These are phyloP conservation scores for Conistra vaccinii DNA, from an alignment of 2,888 invertebrate genomes.

Conservation along the genomic window DNA sequence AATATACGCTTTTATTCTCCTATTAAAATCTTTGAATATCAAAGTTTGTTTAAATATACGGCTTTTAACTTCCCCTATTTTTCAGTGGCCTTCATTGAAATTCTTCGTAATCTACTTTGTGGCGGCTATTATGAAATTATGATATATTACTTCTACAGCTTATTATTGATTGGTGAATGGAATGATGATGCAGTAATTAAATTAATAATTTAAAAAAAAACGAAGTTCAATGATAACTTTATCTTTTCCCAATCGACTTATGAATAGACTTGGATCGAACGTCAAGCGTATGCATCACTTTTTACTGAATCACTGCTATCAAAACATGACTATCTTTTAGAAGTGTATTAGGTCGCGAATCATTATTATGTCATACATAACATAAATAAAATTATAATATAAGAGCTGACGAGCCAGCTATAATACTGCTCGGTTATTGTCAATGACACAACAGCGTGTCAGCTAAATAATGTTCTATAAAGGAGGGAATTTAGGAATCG, in stretches of 20 bases:
- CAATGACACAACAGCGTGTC: constrained; percentile 26
- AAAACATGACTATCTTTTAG: background rate
- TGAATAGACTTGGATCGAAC: background rate
- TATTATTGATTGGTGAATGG: background rate
- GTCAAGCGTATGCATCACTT: background rate
- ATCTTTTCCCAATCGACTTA: background rate
- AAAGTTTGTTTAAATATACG: background rate
- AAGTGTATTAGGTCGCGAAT: constrained; percentile 18
- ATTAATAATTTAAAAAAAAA: background rate
- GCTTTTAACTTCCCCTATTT: background rate
- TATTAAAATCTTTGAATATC: background rate
- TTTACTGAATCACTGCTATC: background rate
- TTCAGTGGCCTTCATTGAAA: background rate
- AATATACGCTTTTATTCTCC: constrained; percentile 9
- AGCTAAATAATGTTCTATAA: constrained; percentile 26
- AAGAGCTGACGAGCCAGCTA: constrained; percentile 5
- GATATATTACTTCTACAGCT: background rate
- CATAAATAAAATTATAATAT: constrained; percentile 23
- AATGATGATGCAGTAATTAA: background rate
- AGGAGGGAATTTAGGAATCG: constrained; percentile 5
- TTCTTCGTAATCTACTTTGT: constrained; percentile 10
- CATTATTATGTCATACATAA: too few relatives aligned
- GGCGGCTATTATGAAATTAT: background rate
- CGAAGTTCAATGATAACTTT: background rate
- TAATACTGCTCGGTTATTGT: constrained; percentile 16